Conservation (phyloP, 2,888 invertebrate species). For the Rotaria sp. region DNA sequence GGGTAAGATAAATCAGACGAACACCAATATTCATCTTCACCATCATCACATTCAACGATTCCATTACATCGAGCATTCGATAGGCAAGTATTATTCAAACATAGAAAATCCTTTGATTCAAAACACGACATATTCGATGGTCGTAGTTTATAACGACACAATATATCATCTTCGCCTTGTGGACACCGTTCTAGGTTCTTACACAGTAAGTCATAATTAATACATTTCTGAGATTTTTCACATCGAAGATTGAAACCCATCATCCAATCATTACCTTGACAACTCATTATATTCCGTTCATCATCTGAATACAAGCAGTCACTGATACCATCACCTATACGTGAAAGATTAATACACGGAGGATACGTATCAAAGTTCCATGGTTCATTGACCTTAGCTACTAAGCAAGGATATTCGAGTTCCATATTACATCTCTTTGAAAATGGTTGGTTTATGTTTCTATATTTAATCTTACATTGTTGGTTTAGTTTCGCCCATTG, state of each 20-base stretch:
- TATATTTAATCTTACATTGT: background rate
- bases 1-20: background rate
- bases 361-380: background rate
- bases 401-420: background rate
- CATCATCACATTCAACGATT: background rate
- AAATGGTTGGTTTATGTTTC: background rate
- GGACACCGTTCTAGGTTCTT: too few relatives aligned
- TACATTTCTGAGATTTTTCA: too few relatives aligned
- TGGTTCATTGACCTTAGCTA: background rate
- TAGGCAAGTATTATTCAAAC: background rate
- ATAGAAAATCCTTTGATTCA: background rate
- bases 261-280: too few relatives aligned
- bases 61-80: background rate
- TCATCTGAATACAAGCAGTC: too few relatives aligned
- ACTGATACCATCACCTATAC: background rate
- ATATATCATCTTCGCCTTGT: too few relatives aligned
- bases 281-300: too few relatives aligned
- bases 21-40: background rate
- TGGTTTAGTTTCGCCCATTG: background rate
- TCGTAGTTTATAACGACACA: too few relatives aligned
- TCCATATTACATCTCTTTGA: background rate
- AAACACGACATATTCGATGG: too few relatives aligned
- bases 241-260: too few relatives aligned
- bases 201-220: too few relatives aligned
- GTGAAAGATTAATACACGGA: background rate